Conservation (phyloP, 1,140 invertebrate genomes). For the Rhopalosiphum maidis region DNA sequence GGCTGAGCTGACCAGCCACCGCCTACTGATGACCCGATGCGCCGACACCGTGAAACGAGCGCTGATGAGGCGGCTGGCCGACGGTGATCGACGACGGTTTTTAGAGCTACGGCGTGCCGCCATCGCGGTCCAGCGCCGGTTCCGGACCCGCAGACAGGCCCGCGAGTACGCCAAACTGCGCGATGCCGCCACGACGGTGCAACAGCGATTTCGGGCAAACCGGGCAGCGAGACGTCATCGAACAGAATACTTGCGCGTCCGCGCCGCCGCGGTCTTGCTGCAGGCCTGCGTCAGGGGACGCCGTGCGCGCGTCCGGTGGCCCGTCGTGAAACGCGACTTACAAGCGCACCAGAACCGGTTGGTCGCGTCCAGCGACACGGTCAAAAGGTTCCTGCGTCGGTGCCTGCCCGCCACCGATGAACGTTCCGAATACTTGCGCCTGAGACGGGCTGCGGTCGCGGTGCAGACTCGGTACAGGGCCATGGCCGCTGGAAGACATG, state of each 20-base stretch:
- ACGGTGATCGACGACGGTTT: constrained; percentile 61
- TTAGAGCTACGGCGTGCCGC: constrained; percentile 64
- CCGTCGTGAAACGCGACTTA: constrained; percentile 59
- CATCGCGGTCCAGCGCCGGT: constrained; percentile 67
- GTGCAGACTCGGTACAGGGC: constrained; percentile 66
- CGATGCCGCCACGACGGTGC: constrained; percentile 60
- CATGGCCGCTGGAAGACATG: constrained; percentile 62
- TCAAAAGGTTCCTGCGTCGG: constrained; percentile 64
- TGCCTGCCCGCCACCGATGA: constrained; percentile 60
- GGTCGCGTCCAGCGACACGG: constrained; percentile 63
- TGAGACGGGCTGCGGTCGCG: constrained; percentile 62
- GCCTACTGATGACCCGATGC: neutral
- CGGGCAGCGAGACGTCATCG: neutral
- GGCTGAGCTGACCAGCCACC: neutral
- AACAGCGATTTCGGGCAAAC: constrained; percentile 61
- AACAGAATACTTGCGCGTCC: neutral
- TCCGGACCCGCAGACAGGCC: constrained; percentile 60
- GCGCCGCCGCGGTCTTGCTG: neutral
- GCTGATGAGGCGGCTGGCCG: constrained; percentile 59
- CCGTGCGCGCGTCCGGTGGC: neutral
- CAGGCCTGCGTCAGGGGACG: neutral
- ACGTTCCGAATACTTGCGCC: constrained; percentile 30
- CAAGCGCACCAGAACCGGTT: constrained; percentile 63
- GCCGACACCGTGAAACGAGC: neutral
- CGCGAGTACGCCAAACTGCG: constrained; percentile 61